phyloP scores from a whole-genome alignment of 2,113 vertebrate species.

The Rhea pennata region DNA sequence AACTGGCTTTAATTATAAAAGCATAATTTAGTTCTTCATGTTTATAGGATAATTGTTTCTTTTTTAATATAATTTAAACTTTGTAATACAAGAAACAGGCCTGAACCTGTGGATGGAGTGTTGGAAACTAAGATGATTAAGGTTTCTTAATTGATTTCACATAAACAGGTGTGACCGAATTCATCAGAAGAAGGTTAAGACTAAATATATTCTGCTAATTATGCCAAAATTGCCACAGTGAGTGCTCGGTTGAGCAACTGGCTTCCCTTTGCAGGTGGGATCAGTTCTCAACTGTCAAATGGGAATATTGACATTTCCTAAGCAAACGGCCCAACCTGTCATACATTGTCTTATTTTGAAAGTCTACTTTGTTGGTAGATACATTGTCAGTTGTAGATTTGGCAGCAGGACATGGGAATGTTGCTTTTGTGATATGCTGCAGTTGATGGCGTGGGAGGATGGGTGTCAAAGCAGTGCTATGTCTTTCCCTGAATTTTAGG shows the following conservation, averaged over 20 bases:
- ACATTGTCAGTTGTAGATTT: not conserved
- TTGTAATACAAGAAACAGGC: slow-evolving; percentile 62
- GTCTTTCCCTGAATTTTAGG: slow-evolving; percentile 7
- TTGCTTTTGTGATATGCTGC: not conserved
- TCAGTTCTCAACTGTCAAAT: slow-evolving; percentile 19
- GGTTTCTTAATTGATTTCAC: slow-evolving; percentile 75
- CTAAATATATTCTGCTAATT: slow-evolving; percentile 65
- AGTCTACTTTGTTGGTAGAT: not conserved
- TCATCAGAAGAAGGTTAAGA: slow-evolving; percentile 65
- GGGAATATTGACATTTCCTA: slow-evolving; percentile 53
- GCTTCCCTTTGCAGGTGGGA: slow-evolving; percentile 3
- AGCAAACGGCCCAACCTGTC: slow-evolving; percentile 11
- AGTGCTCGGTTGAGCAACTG: slow-evolving; percentile 55
- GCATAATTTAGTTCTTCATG: slow-evolving; percentile 60
- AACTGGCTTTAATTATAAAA: slow-evolving; percentile 60
- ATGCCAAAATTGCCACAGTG: slow-evolving; percentile 64
- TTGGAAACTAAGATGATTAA: slow-evolving; percentile 73
- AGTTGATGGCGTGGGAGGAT: slow-evolving; percentile 33
- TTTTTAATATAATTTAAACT: slow-evolving; percentile 67
- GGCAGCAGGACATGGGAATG: slow-evolving; percentile 32
- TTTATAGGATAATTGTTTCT: slow-evolving; percentile 72
- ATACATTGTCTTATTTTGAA: not conserved
- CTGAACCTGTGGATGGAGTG: slow-evolving; percentile 60
- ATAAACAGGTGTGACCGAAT: slow-evolving; percentile 75
- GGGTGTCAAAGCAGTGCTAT: slow-evolving; percentile 21